Conservation (phyloP, 2,797 vertebrate species). For the Acanthis flammea region DNA sequence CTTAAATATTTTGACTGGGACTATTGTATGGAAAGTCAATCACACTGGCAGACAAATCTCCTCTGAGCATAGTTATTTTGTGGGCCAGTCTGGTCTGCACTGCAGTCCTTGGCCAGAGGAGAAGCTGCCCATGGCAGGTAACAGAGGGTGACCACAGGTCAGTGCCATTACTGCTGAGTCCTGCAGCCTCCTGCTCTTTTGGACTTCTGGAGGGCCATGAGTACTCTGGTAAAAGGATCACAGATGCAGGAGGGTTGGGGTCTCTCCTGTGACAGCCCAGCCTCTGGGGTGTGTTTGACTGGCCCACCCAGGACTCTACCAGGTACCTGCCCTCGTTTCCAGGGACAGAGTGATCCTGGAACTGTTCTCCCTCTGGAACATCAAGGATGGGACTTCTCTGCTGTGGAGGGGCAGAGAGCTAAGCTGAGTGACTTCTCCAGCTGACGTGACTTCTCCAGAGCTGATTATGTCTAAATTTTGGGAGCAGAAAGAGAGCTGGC, state of each 20-base stretch:
- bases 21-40: background rate
- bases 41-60: background rate
- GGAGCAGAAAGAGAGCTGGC: background rate
- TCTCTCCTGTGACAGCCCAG: rapidly evolving
- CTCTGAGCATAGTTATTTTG: rapidly evolving
- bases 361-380: background rate
- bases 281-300: rapidly evolving
- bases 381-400: background rate
- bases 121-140: background rate
- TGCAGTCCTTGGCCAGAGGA: background rate
- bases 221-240: too few relatives aligned
- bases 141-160: background rate
- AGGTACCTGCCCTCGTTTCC: background rate
- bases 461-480: background rate
- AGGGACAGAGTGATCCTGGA: background rate
- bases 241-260: background rate
- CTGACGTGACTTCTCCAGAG: background rate
- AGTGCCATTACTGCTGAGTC: background rate
- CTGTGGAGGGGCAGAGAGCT: background rate
- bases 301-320: background rate
- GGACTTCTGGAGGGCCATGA: background rate
- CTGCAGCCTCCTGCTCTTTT: background rate
- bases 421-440: background rate
- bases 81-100: background rate
- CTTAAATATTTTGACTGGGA: background rate